Evolutionary conservation across 2,113 vertebrate genomes (phyloP).

Genomic region (Quiscalus mexicanus): DNA sequence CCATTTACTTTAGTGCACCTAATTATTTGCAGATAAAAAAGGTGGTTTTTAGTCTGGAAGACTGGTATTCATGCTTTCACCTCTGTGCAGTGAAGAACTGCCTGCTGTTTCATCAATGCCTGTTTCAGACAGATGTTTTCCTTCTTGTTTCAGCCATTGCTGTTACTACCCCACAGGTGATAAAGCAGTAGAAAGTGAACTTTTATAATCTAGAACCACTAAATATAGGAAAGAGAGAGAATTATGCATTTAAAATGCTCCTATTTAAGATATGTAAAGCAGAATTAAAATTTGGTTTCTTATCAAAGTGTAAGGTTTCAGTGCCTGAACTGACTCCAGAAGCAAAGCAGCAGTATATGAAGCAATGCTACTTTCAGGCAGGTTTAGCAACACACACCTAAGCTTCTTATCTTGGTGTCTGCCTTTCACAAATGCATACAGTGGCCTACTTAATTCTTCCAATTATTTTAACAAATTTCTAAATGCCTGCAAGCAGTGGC

Average conservation of each 20-base stretch:
- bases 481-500: not conserved
- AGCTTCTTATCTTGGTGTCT: not conserved
- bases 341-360: not conserved
- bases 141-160: not conserved
- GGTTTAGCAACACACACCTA: not conserved
- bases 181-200: not conserved
- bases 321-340: not conserved
- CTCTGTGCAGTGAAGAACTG: not conserved
- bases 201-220: not conserved
- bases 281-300: not conserved
- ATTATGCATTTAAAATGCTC: not conserved
- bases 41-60: not conserved
- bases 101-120: not conserved
- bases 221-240: not conserved
- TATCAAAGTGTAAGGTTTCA: not conserved
- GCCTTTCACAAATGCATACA: not conserved
- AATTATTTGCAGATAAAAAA: not conserved
- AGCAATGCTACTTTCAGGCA: not conserved
- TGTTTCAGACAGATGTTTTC: not conserved
- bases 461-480: slow-evolving; percentile 11
- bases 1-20: not conserved
- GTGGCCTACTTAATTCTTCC: not conserved
- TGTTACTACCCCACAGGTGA: not conserved
- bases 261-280: not conserved
- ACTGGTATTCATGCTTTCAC: not conserved